These are phyloP conservation scores for Archivesica marissinica DNA, from an alignment of 1,140 invertebrate genomes.

Conservation along the genomic window DNA sequence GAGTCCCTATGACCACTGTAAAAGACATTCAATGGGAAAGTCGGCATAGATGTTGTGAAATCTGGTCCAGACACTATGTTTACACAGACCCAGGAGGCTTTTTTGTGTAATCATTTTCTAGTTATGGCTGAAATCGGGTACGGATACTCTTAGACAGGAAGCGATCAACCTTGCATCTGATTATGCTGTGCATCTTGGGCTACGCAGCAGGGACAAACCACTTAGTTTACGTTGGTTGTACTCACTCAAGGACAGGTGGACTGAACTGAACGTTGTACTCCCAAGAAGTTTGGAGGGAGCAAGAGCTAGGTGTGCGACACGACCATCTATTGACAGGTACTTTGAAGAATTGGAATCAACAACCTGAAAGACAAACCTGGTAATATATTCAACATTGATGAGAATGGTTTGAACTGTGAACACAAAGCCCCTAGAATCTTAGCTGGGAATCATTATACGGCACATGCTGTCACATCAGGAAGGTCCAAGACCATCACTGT, in stretches of 20 bases:
- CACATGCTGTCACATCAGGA: slow-evolving; percentile 8
- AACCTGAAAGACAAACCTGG: slow-evolving; percentile 74
- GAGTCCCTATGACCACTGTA: too few species aligned
- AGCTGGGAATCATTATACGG: not conserved
- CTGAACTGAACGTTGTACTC: not conserved
- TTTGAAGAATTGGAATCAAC: slow-evolving; percentile 7
- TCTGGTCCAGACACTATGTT: slow-evolving; percentile 24
- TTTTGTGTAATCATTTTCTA: slow-evolving; percentile 8
- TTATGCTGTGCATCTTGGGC: not conserved
- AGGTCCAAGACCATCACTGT: slow-evolving; percentile 9
- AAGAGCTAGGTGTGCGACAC: slow-evolving; percentile 7
- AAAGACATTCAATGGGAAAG: too few species aligned
- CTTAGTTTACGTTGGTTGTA: slow-evolving; percentile 21
- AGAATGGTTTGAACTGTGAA: slow-evolving; percentile 82
- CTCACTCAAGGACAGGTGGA: not conserved
- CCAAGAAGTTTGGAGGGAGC: slow-evolving; percentile 11
- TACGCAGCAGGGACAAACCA: not conserved
- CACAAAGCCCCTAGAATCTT: slow-evolving; percentile 67
- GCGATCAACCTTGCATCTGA: slow-evolving; percentile 34
- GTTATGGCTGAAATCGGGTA: slow-evolving; percentile 35
- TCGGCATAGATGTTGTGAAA: slow-evolving; percentile 1
- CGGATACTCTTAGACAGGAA: not conserved
- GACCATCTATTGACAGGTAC: not conserved
- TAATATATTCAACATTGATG: slow-evolving; percentile 80
- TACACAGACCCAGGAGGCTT: slow-evolving; percentile 3